Percentiles rank a stretch among this genome's conserved stretches.
phyloP scores from a whole-genome alignment of 2,797 vertebrate species.

The Molothrus ater region DNA sequence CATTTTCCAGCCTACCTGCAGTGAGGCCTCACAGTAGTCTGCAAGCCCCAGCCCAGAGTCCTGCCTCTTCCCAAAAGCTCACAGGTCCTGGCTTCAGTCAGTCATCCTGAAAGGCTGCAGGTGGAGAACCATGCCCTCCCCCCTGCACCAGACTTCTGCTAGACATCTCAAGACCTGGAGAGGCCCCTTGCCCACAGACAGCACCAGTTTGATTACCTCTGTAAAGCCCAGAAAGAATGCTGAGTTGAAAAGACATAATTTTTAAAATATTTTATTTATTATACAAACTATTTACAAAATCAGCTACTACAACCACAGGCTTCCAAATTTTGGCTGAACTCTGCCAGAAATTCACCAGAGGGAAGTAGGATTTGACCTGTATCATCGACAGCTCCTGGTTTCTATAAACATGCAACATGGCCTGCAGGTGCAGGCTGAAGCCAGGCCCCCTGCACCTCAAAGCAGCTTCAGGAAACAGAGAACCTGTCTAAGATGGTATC shows the following conservation, averaged over 20 bases:
- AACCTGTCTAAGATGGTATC: slow-evolving; percentile 1
- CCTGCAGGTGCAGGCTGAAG: slow-evolving; percentile 6
- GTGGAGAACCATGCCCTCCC: background rate
- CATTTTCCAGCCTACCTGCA: background rate
- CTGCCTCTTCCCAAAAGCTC: background rate
- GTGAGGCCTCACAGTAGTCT: background rate
- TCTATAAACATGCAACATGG: slow-evolving; percentile 43
- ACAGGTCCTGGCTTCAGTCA: background rate
- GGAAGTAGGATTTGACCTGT: slow-evolving; percentile 21
- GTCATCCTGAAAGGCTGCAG: background rate
- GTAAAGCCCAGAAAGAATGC: background rate
- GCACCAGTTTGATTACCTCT: background rate
- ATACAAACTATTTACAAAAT: slow-evolving; percentile 82
- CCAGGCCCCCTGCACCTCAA: slow-evolving; percentile 2
- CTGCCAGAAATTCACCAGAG: slow-evolving; percentile 40
- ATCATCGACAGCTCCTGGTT: slow-evolving; percentile 50
- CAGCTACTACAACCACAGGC: slow-evolving; percentile 59
- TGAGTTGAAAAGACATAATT: slow-evolving; percentile 4
- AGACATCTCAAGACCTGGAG: background rate
- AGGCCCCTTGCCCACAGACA: background rate
- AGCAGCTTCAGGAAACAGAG: slow-evolving; percentile 24
- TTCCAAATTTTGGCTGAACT: slow-evolving; percentile 59
- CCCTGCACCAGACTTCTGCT: background rate
- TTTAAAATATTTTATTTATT: slow-evolving; percentile 77
- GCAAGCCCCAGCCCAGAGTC: background rate